Conservation (phyloP, 37 sponge, comb jelly and placozoan genomes). For the Halichondria panicea region DNA sequence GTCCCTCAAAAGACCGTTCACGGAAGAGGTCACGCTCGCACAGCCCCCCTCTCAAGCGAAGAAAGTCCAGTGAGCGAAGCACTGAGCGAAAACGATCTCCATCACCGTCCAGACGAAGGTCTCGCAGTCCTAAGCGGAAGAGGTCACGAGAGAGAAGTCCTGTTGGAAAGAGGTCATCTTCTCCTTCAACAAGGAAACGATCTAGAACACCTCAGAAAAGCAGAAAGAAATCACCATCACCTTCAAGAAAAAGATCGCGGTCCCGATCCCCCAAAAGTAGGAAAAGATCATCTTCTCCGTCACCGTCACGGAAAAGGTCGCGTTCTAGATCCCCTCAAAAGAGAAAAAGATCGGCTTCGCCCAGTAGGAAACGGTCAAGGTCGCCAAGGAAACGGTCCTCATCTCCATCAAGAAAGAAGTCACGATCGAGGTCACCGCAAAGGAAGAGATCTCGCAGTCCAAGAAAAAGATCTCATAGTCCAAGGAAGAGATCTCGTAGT, state of each 20-base stretch:
- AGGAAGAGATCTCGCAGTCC: conserved; percentile 18
- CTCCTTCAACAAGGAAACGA: background rate
- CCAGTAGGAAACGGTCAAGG: background rate
- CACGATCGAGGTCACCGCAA: conserved; percentile 7
- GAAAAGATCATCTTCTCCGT: background rate
- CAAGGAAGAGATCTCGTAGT: background rate
- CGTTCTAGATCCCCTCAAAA: conserved; percentile 11
- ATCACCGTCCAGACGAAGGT: background rate
- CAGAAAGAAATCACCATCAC: background rate
- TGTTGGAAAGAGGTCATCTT: background rate
- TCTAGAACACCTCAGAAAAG: background rate
- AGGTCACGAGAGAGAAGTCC: conserved; percentile 8
- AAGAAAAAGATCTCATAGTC: background rate
- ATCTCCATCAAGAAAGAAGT: conserved; percentile 17
- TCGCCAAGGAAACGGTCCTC: conserved; percentile 18
- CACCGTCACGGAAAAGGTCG: background rate
- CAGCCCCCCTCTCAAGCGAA: conserved; percentile 4
- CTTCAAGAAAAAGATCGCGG: background rate
- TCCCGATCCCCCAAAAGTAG: background rate
- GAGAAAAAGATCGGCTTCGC: background rate
- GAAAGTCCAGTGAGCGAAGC: too few relatives aligned
- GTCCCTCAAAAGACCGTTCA: background rate
- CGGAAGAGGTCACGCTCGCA: conserved; percentile 2
- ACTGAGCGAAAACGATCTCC: background rate
- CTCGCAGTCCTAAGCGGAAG: background rate